Conservation (phyloP, 2,888 invertebrate species). For the Fissipunctia ypsillon region DNA sequence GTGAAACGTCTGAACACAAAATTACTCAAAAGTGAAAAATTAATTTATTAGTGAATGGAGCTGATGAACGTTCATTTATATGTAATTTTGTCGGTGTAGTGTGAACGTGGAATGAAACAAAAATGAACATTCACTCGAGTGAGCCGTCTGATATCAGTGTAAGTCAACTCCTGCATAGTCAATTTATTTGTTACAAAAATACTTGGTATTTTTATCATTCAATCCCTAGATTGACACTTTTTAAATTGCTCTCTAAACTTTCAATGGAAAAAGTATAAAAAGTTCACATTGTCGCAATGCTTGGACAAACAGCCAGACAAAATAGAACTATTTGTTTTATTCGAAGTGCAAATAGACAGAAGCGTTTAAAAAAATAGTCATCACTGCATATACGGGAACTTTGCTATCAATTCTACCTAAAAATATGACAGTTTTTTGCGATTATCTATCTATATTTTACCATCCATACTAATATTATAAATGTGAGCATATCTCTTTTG, state of each 20-base stretch:
- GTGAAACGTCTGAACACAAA: neutral
- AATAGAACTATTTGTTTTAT: constrained; percentile 36
- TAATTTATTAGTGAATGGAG: accelerated
- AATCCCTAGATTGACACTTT: constrained; percentile 34
- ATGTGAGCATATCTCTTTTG: no score
- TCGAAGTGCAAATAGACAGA: constrained; percentile 24
- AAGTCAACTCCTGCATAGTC: neutral
- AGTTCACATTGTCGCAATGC: neutral
- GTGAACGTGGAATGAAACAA: neutral
- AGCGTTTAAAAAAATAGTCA: constrained; percentile 5
- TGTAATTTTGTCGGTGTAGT: neutral
- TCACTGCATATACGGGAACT: neutral
- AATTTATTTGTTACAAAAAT: constrained; percentile 8
- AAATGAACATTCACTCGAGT: neutral
- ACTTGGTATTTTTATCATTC: neutral
- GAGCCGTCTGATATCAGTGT: no score
- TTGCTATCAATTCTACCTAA: neutral
- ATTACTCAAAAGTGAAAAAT: neutral
- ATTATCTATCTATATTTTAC: no score
- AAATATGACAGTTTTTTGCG: no score
- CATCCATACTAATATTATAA: no score
- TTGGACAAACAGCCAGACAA: constrained; percentile 29
- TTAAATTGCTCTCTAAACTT: constrained; percentile 41
- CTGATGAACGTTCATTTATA: neutral
- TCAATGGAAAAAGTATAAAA: constrained; percentile 28